phyloP scores from a whole-genome alignment of 2,113 vertebrate genomes.

The Eptatretus burgeri region DNA sequence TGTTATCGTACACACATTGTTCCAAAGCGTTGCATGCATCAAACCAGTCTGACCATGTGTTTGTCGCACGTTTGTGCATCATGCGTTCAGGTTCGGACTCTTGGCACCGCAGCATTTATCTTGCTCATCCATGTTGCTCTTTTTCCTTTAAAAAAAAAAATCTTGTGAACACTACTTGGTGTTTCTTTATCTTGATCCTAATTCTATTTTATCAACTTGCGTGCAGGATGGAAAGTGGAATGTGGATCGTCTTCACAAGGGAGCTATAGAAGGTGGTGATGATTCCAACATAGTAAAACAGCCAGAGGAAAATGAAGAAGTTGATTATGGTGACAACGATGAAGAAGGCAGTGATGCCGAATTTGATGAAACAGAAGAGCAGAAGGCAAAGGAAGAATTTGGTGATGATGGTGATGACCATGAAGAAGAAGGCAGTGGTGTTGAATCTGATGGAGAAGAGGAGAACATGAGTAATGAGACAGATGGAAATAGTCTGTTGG shows the following conservation, averaged over 20 bases:
- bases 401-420: conserved; percentile 11
- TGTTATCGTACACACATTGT: too few species aligned
- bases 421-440: conserved; percentile 9
- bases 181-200: too few species aligned
- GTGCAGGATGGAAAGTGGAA: conserved; percentile 39
- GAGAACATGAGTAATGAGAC: conserved; percentile 33
- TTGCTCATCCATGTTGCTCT: too few species aligned
- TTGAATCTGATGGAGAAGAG: conserved; percentile 17
- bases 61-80: too few species aligned
- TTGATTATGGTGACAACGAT: neutral
- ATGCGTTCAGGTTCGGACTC: too few species aligned
- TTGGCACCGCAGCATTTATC: too few species aligned
- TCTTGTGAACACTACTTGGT: too few species aligned
- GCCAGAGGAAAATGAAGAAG: conserved; percentile 12
- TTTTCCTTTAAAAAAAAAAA: too few species aligned
- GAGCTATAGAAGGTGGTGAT: neutral
- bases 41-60: too few species aligned
- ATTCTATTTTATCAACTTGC: neutral
- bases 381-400: conserved; percentile 10
- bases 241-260: conserved; percentile 9
- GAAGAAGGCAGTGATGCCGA: conserved; percentile 10
- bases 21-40: too few species aligned
- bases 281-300: neutral
- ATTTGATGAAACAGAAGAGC: conserved; percentile 11
- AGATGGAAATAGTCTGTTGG: conserved; percentile 17